phyloP scores from a whole-genome alignment of 2,113 vertebrate species.

The Chunga burmeisteri region DNA sequence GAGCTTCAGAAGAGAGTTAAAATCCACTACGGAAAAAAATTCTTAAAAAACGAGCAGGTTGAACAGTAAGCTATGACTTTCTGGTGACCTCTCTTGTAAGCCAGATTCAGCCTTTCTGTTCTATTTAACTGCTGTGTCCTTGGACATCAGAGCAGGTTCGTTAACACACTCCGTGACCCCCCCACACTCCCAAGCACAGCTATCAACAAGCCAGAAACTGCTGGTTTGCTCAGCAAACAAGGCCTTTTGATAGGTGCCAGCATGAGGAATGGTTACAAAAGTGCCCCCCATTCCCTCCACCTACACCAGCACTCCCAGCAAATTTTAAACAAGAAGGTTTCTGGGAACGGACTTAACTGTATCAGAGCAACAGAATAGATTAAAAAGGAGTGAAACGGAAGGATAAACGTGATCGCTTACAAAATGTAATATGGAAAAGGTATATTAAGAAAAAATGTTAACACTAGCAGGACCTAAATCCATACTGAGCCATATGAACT shows the following conservation, averaged over 20 bases:
- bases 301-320: neutral
- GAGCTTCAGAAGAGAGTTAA: neutral
- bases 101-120: neutral
- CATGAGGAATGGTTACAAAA: neutral
- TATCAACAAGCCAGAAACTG: neutral
- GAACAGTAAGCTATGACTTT: neutral
- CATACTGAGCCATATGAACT: neutral
- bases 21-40: neutral
- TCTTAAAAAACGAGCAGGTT: neutral
- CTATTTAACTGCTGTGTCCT: neutral
- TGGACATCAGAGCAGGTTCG: neutral
- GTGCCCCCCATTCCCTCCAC: neutral
- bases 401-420: neutral
- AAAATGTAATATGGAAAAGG: neutral
- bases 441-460: neutral
- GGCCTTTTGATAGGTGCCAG: neutral
- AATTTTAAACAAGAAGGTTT: neutral
- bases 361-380: neutral
- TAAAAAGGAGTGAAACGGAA: neutral
- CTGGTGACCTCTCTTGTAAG: neutral
- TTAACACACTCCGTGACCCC: neutral
- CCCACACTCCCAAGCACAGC: neutral
- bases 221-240: slow-evolving; percentile 18
- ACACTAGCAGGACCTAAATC: neutral
- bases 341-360: neutral